Percentiles rank a stretch among this genome's conserved stretches.
Conservation (phyloP, 2,113 vertebrate genomes). For the Pseudopipra pipra region DNA sequence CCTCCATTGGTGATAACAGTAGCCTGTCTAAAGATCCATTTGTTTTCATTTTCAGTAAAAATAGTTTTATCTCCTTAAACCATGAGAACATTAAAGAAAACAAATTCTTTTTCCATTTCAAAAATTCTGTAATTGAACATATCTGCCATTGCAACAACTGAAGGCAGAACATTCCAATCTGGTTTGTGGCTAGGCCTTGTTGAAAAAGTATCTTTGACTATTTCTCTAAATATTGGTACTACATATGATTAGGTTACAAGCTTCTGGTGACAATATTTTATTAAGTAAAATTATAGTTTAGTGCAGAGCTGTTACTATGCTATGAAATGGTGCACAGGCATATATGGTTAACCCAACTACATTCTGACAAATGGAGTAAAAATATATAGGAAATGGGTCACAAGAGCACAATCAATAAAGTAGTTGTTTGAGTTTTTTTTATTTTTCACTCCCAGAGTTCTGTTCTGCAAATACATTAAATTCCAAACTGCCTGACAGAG, state of each 20-base stretch:
- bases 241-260: not conserved
- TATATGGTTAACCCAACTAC: not conserved
- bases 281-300: not conserved
- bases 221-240: not conserved
- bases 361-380: slow-evolving; percentile 38
- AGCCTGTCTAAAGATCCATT: not conserved
- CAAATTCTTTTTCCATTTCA: slow-evolving; percentile 5
- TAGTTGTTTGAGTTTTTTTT: slow-evolving; percentile 34
- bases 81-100: not conserved
- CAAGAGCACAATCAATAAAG: slow-evolving; percentile 57
- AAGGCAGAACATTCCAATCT: not conserved
- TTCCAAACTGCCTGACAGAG: slow-evolving; percentile 52
- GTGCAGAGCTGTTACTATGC: not conserved
- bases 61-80: not conserved
- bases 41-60: slow-evolving; percentile 28
- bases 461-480: slow-evolving; percentile 54
- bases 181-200: not conserved
- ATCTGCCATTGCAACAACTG: not conserved
- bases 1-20: not conserved
- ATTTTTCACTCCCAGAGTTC: slow-evolving; percentile 37
- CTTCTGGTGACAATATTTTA: not conserved
- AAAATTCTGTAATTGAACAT: not conserved
- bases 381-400: slow-evolving; percentile 48
- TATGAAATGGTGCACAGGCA: not conserved
- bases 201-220: not conserved